phyloP scores from a whole-genome alignment of 2,888 invertebrate genomes.

The Sipunculus nudus region DNA sequence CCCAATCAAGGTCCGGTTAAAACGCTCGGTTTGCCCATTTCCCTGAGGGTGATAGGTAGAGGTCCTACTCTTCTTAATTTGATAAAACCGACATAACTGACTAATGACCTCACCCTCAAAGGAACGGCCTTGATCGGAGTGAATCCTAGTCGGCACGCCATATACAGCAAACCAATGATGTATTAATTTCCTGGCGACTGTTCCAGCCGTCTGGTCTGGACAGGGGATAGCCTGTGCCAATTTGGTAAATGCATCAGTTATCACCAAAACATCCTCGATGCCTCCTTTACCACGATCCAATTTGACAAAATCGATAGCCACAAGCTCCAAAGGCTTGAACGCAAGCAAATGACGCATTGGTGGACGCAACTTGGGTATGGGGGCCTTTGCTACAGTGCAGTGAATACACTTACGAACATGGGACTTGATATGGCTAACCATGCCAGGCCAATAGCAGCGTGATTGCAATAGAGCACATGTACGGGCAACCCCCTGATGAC shows the following conservation, averaged over 20 bases:
- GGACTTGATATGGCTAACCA: no score
- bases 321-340: no score
- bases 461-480: no score
- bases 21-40: constrained; percentile 39
- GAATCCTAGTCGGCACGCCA: constrained; percentile 19
- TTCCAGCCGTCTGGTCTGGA: constrained; percentile 24
- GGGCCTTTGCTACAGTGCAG: no score
- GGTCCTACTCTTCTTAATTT: constrained; percentile 2
- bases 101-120: constrained; percentile 3
- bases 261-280: constrained; percentile 26
- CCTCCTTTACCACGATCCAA: no score
- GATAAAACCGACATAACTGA: not conserved
- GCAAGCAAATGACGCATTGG: no score
- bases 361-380: no score
- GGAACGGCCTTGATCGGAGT: constrained; percentile 6
- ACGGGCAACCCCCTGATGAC: no score
- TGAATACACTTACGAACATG: no score
- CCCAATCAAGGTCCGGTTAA: constrained; percentile 38
- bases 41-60: constrained; percentile 23
- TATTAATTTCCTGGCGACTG: constrained; percentile 28
- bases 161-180: constrained; percentile 28
- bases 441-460: no score
- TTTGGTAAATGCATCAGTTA: constrained; percentile 34
- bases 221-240: constrained; percentile 29
- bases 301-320: no score